These are phyloP conservation scores for Halocynthia roretzi DNA, from an alignment of 23 tunicate species.

Conservation along the genomic window DNA sequence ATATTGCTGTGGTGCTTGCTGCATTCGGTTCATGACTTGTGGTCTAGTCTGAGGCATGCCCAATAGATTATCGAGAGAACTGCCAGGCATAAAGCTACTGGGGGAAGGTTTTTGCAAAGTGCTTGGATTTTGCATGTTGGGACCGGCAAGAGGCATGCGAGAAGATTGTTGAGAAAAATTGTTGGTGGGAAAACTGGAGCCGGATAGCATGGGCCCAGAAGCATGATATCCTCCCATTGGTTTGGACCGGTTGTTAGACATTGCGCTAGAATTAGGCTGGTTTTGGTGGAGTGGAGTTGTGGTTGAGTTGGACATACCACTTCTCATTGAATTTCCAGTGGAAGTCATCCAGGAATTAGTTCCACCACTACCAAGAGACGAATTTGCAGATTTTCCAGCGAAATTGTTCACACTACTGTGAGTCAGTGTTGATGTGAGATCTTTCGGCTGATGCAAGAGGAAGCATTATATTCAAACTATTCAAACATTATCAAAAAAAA, in stretches of 20 bases:
- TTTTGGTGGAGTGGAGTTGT: neutral
- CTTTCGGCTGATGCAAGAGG: slow-evolving; percentile 49
- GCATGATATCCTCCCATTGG: no score
- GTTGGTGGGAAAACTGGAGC: no score
- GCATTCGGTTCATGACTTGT: slow-evolving; percentile 29
- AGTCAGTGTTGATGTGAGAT: slow-evolving; percentile 69
- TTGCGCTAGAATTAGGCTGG: no score
- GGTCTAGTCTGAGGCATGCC: slow-evolving; percentile 30
- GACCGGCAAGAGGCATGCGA: no score
- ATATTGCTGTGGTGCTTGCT: neutral
- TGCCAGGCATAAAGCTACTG: no score
- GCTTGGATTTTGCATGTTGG: no score
- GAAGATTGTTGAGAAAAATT: no score
- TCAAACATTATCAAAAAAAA: neutral
- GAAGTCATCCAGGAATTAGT: neutral
- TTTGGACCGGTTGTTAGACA: no score
- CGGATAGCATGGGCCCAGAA: no score
- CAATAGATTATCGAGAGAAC: slow-evolving; percentile 43
- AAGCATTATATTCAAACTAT: neutral
- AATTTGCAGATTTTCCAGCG: no score
- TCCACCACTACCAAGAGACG: neutral
- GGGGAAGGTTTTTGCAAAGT: no score
- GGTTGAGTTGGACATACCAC: neutral
- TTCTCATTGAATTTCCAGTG: neutral
- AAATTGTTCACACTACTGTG: slow-evolving; percentile 30